These are phyloP conservation scores for Lucinisca nassula DNA, from an alignment of 2,888 invertebrate species.

Conservation along the genomic window DNA sequence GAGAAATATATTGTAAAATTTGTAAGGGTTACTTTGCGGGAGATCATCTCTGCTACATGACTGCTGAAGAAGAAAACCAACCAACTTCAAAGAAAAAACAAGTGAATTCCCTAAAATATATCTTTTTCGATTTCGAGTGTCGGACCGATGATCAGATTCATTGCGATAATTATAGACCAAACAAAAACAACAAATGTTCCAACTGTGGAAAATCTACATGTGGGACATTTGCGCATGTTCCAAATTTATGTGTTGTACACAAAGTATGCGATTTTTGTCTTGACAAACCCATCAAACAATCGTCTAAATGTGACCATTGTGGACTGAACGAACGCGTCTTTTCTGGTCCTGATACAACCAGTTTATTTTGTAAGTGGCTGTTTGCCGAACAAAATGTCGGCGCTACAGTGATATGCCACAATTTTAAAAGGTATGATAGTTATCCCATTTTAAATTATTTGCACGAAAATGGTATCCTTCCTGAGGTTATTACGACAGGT, in stretches of 20 bases:
- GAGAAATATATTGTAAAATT: not conserved
- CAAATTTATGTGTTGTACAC: not conserved
- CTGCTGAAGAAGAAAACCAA: not conserved
- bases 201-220: not conserved
- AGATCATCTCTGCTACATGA: slow-evolving; percentile 8
- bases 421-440: slow-evolving; percentile 1
- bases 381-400: too few species aligned
- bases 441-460: slow-evolving; percentile 1
- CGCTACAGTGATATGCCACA: too few species aligned
- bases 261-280: not conserved
- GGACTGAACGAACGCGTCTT: not conserved
- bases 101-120: not conserved
- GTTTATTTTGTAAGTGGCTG: too few species aligned
- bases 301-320: not conserved
- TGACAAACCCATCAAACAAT: not conserved
- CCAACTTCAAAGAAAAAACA: not conserved
- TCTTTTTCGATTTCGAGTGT: not conserved
- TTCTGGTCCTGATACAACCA: slow-evolving; percentile 51
- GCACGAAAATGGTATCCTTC: not conserved
- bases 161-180: not conserved
- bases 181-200: not conserved
- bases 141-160: not conserved
- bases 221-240: not conserved
- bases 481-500: slow-evolving; percentile 15
- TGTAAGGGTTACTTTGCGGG: not conserved